Conservation (phyloP, 1,140 invertebrate genomes). For the Latrodectus geometricus region DNA sequence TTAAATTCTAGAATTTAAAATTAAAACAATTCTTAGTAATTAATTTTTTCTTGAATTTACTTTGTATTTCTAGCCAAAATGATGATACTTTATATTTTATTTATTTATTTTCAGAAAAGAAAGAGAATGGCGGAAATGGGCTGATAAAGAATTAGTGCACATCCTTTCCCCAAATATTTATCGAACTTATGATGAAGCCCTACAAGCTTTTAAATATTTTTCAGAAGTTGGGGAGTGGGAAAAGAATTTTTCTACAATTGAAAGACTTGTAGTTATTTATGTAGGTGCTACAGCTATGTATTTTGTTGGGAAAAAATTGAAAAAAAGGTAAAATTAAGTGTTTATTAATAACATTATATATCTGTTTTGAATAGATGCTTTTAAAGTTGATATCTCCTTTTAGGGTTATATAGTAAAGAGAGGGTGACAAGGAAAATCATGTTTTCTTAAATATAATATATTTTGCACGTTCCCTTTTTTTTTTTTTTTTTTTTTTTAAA, state of each 20-base stretch:
- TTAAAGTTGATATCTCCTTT: no score
- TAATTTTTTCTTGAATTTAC: background rate
- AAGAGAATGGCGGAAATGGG: constrained; percentile 94
- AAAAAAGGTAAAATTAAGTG: constrained; percentile 76
- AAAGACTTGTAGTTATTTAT: constrained; percentile 90
- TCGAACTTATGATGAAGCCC: constrained; percentile 83
- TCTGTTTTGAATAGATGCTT: background rate
- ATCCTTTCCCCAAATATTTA: constrained; percentile 97
- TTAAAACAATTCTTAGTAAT: background rate
- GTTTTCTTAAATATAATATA: no score
- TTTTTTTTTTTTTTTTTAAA: no score
- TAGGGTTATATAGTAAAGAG: no score
- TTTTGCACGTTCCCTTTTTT: no score
- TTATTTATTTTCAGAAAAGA: constrained; percentile 78
- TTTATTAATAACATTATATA: background rate
- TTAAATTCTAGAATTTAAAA: background rate
- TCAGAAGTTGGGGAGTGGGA: constrained; percentile 92
- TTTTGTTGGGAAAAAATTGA: constrained; percentile 88
- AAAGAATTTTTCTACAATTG: constrained; percentile 86
- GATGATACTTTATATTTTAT: background rate
- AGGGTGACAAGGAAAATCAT: no score
- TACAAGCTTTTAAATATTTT: constrained; percentile 93
- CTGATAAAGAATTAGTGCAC: constrained; percentile 90
- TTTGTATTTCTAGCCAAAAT: no score
- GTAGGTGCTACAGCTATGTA: constrained; percentile 95